Conservation (phyloP, 2,797 vertebrate species). For the Perodicticus potto region DNA sequence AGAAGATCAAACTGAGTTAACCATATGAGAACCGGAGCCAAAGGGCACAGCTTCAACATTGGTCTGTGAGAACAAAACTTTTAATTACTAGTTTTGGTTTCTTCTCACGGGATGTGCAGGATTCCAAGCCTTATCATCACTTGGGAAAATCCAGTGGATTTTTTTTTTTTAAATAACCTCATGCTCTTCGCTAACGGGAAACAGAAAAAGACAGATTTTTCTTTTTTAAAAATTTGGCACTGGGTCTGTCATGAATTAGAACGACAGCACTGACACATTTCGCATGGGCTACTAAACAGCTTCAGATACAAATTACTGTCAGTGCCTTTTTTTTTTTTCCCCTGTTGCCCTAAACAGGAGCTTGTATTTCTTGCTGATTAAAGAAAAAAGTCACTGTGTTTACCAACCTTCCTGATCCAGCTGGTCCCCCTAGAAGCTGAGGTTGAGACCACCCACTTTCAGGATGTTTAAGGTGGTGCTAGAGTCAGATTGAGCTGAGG, state of each 20-base stretch:
- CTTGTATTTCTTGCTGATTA: slow-evolving; percentile 66
- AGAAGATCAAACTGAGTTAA: slow-evolving; percentile 70
- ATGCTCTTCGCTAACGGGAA: slow-evolving; percentile 59
- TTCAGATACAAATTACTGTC: slow-evolving; percentile 60
- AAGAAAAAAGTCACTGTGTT: slow-evolving; percentile 57
- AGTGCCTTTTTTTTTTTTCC: background rate
- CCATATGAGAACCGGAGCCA: slow-evolving; percentile 34
- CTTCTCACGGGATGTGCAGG: slow-evolving; percentile 70
- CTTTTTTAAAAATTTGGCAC: slow-evolving; percentile 1
- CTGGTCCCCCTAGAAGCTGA: slow-evolving; percentile 11
- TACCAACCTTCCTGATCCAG: background rate
- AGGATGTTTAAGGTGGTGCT: background rate
- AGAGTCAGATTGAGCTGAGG: background rate
- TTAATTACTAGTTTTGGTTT: slow-evolving; percentile 79
- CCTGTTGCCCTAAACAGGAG: background rate
- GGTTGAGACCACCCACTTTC: slow-evolving; percentile 43
- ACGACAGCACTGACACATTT: slow-evolving; percentile 17
- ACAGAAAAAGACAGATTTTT: slow-evolving; percentile 45
- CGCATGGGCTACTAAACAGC: background rate
- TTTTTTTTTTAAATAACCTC: background rate
- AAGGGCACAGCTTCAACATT: slow-evolving; percentile 82
- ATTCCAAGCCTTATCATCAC: slow-evolving; percentile 63
- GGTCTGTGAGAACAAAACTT: slow-evolving; percentile 79
- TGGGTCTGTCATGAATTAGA: slow-evolving; percentile 67
- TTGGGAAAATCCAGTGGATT: slow-evolving; percentile 64